phyloP scores from a whole-genome alignment of 2,888 invertebrate species.

The Mesorhabditis spiculigera region DNA sequence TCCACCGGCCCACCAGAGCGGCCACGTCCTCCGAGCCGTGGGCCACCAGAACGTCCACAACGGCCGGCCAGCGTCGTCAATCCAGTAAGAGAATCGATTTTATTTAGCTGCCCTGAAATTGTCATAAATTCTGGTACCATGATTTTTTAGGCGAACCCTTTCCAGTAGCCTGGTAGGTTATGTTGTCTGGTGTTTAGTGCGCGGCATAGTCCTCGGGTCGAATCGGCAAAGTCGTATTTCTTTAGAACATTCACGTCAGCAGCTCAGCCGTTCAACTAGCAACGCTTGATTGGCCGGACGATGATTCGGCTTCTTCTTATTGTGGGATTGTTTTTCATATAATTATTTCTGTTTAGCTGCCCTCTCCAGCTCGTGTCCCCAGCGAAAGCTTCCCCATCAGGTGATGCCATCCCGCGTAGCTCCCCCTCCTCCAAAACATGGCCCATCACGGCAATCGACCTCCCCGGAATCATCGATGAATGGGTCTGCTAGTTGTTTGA shows the following conservation, averaged over 20 bases:
- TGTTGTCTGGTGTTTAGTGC: too few relatives aligned
- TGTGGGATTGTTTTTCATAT: background rate
- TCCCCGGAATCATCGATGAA: too few relatives aligned
- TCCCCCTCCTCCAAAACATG: background rate
- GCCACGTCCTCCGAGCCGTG: constrained; percentile 1
- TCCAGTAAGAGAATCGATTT: background rate
- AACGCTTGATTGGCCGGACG: background rate
- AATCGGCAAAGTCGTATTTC: background rate
- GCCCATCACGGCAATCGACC: too few relatives aligned
- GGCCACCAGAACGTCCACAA: constrained; percentile 1
- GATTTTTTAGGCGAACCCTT: too few relatives aligned
- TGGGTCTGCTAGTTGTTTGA: too few relatives aligned
- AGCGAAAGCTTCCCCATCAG: constrained; percentile 1
- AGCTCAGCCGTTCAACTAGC: constrained; percentile 2
- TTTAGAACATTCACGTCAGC: background rate
- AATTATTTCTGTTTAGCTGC: background rate
- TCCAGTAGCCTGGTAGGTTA: too few relatives aligned
- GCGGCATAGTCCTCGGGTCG: too few relatives aligned
- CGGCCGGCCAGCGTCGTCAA: background rate
- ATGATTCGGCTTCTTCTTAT: background rate
- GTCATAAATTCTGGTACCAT: background rate
- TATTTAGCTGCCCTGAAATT: background rate
- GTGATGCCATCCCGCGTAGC: background rate
- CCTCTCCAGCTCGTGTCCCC: constrained; percentile 5
- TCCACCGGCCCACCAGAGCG: background rate